phyloP scores from a whole-genome alignment of 2,888 invertebrate genomes.

The Seladonia tumulorum region DNA sequence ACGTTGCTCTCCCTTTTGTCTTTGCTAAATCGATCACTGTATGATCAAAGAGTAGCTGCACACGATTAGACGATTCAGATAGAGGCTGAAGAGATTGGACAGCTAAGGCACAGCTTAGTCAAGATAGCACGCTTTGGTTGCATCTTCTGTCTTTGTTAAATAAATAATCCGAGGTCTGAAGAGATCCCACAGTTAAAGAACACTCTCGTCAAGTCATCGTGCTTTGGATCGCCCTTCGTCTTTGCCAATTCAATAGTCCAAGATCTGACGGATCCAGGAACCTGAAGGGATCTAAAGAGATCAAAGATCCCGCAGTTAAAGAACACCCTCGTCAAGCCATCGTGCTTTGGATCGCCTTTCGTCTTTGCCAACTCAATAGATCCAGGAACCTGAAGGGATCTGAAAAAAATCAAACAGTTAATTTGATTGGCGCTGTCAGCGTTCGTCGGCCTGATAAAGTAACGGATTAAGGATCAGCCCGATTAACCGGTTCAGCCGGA shows the following conservation, averaged over 20 bases:
- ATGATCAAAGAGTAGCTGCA: too few relatives aligned
- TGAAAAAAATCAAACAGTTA: too few relatives aligned
- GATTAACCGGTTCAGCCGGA: constrained; percentile 49
- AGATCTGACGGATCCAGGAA: too few relatives aligned
- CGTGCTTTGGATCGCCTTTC: not conserved
- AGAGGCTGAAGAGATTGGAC: constrained; percentile 31
- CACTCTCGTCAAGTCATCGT: too few relatives aligned
- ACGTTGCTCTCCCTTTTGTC: too few relatives aligned
- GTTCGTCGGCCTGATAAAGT: not conserved
- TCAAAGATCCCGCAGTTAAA: too few relatives aligned
- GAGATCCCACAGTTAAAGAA: too few relatives aligned
- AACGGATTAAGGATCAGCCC: constrained; percentile 24
- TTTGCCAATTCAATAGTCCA: not conserved
- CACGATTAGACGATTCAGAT: constrained; percentile 14
- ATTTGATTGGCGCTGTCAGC: not conserved
- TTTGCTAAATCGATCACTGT: too few relatives aligned
- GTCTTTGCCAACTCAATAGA: not conserved
- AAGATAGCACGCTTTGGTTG: not conserved
- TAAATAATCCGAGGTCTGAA: not conserved
- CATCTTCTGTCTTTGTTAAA: not conserved
- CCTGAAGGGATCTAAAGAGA: not conserved
- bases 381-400: not conserved
- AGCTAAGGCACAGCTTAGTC: not conserved
- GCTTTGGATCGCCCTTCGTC: not conserved
- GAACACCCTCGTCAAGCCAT: too few relatives aligned